Percentiles rank a stretch among this genome's conserved stretches.
These are phyloP conservation scores for Danio albolineatus DNA, from an alignment of 2,797 vertebrate genomes.

Conservation along the genomic window DNA sequence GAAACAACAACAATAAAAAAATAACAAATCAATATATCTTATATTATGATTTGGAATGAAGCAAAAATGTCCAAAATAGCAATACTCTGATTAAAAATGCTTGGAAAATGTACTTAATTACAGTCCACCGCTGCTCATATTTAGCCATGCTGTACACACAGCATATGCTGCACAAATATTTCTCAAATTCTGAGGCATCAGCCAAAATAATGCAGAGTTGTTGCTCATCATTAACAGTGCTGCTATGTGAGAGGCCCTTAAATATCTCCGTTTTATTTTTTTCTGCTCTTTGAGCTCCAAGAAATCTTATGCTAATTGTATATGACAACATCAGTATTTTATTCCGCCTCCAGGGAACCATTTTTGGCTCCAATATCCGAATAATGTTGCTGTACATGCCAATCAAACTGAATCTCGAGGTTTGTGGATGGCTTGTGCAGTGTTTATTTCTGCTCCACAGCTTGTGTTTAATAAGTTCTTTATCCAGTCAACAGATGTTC, in stretches of 20 bases:
- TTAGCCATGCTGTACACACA: not conserved
- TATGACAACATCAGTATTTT: slow-evolving; percentile 69
- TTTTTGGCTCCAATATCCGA: slow-evolving; percentile 24
- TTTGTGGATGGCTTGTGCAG: slow-evolving; percentile 72
- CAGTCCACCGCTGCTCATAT: not conserved
- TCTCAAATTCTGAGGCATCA: slow-evolving; percentile 13
- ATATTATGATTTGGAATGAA: too few species aligned
- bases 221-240: slow-evolving; percentile 9
- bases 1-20: too few species aligned
- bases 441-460: slow-evolving; percentile 75
- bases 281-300: slow-evolving; percentile 28
- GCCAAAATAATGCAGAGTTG: not conserved
- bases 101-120: too few species aligned
- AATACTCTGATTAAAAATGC: too few species aligned
- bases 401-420: slow-evolving; percentile 79
- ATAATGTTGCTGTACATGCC: slow-evolving; percentile 73
- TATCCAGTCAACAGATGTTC: slow-evolving; percentile 77
- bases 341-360: slow-evolving; percentile 70
- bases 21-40: too few species aligned
- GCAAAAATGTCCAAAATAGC: too few species aligned
- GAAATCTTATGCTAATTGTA: slow-evolving; percentile 27
- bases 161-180: not conserved
- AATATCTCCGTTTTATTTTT: not conserved
- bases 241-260: not conserved
- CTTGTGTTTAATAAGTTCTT: slow-evolving; percentile 75